These are phyloP conservation scores for Mesoligia furuncula DNA, from an alignment of 2,888 invertebrate species.

Conservation along the genomic window DNA sequence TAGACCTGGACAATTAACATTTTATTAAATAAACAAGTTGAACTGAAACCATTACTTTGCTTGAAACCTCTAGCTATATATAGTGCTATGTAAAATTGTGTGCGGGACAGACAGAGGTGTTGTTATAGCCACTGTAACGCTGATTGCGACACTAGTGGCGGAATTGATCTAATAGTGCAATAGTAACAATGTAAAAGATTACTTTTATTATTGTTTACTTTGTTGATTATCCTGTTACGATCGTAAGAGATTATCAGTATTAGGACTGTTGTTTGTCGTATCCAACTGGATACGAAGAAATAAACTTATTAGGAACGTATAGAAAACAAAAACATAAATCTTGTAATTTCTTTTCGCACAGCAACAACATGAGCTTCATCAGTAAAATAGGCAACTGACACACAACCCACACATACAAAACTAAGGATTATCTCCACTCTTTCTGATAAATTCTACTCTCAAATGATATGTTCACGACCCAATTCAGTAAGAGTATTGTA, in stretches of 20 bases:
- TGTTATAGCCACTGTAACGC: constrained; percentile 64
- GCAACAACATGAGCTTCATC: constrained; percentile 11
- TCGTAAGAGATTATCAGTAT: neutral
- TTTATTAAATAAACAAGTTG: neutral
- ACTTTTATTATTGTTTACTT: constrained; percentile 21
- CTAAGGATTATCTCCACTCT: constrained; percentile 51
- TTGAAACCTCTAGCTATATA: constrained; percentile 20
- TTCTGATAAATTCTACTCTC: constrained; percentile 58
- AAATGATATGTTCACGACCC: constrained; percentile 67
- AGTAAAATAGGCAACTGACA: neutral
- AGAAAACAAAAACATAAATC: neutral
- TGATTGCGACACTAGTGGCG: constrained; percentile 63
- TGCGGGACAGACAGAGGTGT: constrained; percentile 62
- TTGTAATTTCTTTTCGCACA: neutral
- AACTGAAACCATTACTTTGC: neutral
- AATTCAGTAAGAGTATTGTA: constrained; percentile 71
- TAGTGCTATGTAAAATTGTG: constrained; percentile 22
- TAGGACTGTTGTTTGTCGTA: neutral
- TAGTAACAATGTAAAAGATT: constrained; percentile 4
- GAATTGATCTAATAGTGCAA: constrained; percentile 50
- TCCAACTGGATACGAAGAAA: too few relatives aligned
- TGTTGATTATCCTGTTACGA: neutral
- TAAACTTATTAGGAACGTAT: neutral
- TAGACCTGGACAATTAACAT: constrained; percentile 24
- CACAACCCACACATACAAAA: constrained; percentile 29